These are phyloP conservation scores for Tineola bisselliella DNA, from an alignment of 2,888 invertebrate species.

Conservation along the genomic window DNA sequence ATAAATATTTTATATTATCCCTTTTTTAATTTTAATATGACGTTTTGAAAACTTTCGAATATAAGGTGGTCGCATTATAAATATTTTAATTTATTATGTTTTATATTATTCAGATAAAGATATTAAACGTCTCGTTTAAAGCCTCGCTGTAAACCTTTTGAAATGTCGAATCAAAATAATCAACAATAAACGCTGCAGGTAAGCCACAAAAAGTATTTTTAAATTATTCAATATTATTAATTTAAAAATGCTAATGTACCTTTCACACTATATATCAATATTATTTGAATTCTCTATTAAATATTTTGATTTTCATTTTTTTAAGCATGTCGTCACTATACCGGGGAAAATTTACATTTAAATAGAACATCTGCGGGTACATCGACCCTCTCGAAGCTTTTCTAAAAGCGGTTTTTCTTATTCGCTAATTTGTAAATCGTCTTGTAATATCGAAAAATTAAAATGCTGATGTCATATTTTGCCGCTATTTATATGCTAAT, in stretches of 20 bases:
- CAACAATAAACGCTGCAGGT: too few species aligned
- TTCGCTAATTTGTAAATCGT: constrained; percentile 67
- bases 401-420: constrained; percentile 57
- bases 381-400: constrained; percentile 58
- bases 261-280: constrained; percentile 14
- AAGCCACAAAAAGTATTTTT: too few species aligned
- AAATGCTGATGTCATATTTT: constrained; percentile 68
- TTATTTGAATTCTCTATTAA: constrained; percentile 36
- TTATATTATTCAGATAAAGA: too few species aligned
- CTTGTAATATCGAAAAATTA: constrained; percentile 65
- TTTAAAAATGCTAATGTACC: not conserved
- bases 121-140: too few species aligned
- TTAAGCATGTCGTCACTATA: constrained; percentile 52
- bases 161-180: too few species aligned
- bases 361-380: constrained; percentile 64
- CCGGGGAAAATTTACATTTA: constrained; percentile 63
- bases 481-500: constrained; percentile 65
- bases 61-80: too few species aligned
- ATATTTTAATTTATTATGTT: too few species aligned
- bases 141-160: too few species aligned
- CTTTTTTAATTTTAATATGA: too few species aligned
- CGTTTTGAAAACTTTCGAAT: too few species aligned
- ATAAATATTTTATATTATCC: too few species aligned
- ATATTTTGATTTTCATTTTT: constrained; percentile 50
- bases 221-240: not conserved